These are phyloP conservation scores for Bos taurus DNA, from an alignment of 2,113 vertebrate species.

Conservation along the genomic window DNA sequence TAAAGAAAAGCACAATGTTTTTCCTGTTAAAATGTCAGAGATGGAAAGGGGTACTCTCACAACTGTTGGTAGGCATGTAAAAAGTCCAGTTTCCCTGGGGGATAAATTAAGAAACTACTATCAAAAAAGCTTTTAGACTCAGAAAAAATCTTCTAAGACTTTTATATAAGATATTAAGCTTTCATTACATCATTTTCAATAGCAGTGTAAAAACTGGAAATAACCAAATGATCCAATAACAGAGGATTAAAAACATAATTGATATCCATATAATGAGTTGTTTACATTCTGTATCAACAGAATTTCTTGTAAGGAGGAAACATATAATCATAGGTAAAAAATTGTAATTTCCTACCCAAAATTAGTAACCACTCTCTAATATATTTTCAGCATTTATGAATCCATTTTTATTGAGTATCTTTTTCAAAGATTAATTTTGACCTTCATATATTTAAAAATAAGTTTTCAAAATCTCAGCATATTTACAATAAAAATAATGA, in stretches of 20 bases:
- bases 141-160: background rate
- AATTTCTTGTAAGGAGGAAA: background rate
- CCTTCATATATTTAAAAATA: background rate
- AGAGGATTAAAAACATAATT: background rate
- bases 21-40: background rate
- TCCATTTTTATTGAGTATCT: background rate
- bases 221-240: background rate
- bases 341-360: background rate
- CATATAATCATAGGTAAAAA: background rate
- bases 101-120: slow-evolving; percentile 11
- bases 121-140: background rate
- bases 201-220: background rate
- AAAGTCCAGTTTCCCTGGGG: background rate
- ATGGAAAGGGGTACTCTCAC: rapidly evolving
- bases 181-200: background rate
- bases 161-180: background rate
- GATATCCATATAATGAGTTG: background rate
- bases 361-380: background rate
- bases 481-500: slow-evolving; percentile 17
- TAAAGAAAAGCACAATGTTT: background rate
- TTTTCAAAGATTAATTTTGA: slow-evolving; percentile 13
- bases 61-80: background rate
- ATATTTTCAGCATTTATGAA: background rate
- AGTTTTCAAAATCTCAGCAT: background rate
- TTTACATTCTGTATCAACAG: background rate